Conservation (phyloP, 2,888 invertebrate species). For the Microctonus brassicae region DNA sequence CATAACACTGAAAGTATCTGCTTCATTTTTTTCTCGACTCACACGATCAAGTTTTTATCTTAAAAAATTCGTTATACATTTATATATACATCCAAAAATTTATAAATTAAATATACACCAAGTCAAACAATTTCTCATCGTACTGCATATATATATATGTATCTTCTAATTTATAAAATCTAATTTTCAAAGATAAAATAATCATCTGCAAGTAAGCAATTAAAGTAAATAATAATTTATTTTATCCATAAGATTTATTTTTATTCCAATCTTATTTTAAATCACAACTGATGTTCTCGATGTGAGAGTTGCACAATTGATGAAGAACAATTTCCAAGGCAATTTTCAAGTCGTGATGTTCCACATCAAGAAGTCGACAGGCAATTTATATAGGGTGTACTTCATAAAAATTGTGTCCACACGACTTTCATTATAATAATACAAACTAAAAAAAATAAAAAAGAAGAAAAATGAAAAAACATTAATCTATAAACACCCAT, state of each 20-base stretch:
- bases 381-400: background rate
- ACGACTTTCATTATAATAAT: slow-evolving; percentile 2
- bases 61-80: background rate
- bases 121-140: too few relatives aligned
- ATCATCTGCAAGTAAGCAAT: too few relatives aligned
- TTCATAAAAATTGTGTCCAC: background rate
- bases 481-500: too few relatives aligned
- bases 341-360: background rate
- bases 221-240: too few relatives aligned
- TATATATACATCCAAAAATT: background rate
- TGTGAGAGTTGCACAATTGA: background rate
- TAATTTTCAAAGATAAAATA: too few relatives aligned
- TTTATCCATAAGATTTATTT: too few relatives aligned
- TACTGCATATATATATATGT: too few relatives aligned
- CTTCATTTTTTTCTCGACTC: slow-evolving; percentile 1
- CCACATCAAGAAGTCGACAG: background rate
- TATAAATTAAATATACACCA: too few relatives aligned
- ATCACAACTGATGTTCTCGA: background rate
- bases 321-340: background rate
- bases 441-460: background rate
- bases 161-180: too few relatives aligned
- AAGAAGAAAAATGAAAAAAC: too few relatives aligned
- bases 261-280: background rate
- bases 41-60: background rate
- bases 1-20: slow-evolving; percentile 28